Conservation (phyloP, 2,797 vertebrate species). For the Parauchenoglanis ngamensis region DNA sequence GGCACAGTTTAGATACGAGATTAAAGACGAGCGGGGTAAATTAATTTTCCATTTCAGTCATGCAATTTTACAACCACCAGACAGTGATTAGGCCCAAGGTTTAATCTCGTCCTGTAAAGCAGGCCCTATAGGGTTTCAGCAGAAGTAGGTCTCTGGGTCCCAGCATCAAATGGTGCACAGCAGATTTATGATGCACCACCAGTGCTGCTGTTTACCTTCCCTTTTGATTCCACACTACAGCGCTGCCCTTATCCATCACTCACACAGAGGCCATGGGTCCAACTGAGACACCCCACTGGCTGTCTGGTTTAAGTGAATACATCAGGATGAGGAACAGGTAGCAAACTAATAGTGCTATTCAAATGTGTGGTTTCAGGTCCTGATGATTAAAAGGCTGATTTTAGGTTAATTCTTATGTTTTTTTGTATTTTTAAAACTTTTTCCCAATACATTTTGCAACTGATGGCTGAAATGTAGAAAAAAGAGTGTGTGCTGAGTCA, state of each 20-base stretch:
- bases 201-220: constrained; percentile 51
- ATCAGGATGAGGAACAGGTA: constrained; percentile 1
- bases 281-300: constrained; percentile 63
- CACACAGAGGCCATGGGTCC: constrained; percentile 73
- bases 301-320: constrained; percentile 17
- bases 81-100: constrained; percentile 4
- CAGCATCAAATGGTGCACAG: constrained; percentile 14
- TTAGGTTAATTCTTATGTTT: neutral
- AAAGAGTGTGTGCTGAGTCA: neutral
- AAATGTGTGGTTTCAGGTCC: neutral
- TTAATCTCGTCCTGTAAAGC: neutral
- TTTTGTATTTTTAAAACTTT: neutral
- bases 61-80: neutral
- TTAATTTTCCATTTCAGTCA: neutral
- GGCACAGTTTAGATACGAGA: neutral
- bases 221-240: constrained; percentile 40
- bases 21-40: neutral
- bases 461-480: neutral
- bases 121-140: constrained; percentile 26
- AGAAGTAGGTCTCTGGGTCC: constrained; percentile 41
- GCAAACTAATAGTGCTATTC: neutral
- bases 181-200: constrained; percentile 50
- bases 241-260: constrained; percentile 45
- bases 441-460: neutral
- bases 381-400: neutral